Evolutionary conservation across 2,797 vertebrate species (phyloP).

Genomic region (Acanthis flammea): DNA sequence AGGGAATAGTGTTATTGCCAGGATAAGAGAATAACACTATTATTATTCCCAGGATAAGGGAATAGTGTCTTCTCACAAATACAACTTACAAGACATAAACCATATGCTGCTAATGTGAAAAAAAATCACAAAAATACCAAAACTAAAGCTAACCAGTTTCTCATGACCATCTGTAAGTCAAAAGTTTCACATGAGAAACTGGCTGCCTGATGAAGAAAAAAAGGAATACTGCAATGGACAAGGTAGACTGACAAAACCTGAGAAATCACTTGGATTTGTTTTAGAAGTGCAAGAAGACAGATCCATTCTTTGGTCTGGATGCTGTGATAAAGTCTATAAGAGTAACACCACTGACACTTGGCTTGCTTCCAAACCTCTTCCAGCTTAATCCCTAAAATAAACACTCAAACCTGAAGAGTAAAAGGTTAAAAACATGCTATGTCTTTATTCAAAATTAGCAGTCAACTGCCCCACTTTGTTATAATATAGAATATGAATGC

Average conservation of each 20-base stretch:
- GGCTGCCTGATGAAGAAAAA: not conserved
- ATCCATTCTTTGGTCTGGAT: not conserved
- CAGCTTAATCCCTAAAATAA: constrained; percentile 36
- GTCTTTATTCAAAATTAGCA: constrained; percentile 3
- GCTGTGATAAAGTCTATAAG: not conserved
- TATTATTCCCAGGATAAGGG: not conserved
- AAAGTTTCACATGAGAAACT: not conserved
- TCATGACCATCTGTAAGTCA: fast-evolving
- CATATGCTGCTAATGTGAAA: not conserved
- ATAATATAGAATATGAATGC: not conserved
- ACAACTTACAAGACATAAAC: not conserved
- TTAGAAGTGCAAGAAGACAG: not conserved
- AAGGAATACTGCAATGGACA: not conserved
- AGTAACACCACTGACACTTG: not conserved
- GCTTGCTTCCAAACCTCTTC: constrained; percentile 25
- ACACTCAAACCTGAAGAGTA: constrained; percentile 4
- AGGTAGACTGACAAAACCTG: not conserved
- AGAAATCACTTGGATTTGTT: not conserved
- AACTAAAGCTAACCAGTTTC: not conserved
- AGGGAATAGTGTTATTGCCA: not conserved
- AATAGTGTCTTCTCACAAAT: not conserved
- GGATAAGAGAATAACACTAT: not conserved
- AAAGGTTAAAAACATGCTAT: not conserved
- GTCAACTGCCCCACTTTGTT: not conserved
- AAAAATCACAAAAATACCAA: not conserved